phyloP scores from a whole-genome alignment of 2,797 vertebrate genomes.

The Scolopax rusticola region DNA sequence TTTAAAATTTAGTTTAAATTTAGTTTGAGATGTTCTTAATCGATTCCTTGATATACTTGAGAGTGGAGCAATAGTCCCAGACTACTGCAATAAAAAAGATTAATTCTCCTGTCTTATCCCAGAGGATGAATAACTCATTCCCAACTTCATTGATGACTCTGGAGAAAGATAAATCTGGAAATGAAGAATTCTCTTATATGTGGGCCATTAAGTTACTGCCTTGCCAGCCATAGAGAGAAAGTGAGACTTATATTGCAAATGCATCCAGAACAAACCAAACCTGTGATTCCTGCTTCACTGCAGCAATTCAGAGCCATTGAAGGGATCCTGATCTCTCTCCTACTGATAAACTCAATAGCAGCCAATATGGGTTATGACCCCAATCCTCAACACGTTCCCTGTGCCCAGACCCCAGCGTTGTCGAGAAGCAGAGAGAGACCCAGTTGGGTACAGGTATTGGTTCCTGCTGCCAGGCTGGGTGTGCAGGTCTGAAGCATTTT shows the following conservation, averaged over 20 bases:
- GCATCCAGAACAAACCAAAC: slow-evolving; percentile 16
- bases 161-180: background rate
- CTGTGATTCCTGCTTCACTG: slow-evolving; percentile 21
- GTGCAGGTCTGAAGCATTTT: background rate
- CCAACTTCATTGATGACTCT: background rate
- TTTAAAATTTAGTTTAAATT: background rate
- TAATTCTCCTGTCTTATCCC: background rate
- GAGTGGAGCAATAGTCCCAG: background rate
- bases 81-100: background rate
- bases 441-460: background rate
- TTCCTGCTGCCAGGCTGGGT: background rate
- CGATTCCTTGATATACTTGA: background rate
- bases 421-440: rapidly evolving
- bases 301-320: background rate
- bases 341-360: background rate
- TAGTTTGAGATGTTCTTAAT: background rate
- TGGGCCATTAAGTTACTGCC: background rate
- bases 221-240: background rate
- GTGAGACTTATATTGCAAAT: background rate
- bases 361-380: background rate
- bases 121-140: background rate
- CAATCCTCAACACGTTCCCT: rapidly evolving
- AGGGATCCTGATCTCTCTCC: background rate
- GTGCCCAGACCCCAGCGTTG: background rate
- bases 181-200: background rate